A percentile compares a stretch with the other conserved stretches of the same genome.
Conservation (phyloP, 1,140 invertebrate genomes). For the Physella acuta region DNA sequence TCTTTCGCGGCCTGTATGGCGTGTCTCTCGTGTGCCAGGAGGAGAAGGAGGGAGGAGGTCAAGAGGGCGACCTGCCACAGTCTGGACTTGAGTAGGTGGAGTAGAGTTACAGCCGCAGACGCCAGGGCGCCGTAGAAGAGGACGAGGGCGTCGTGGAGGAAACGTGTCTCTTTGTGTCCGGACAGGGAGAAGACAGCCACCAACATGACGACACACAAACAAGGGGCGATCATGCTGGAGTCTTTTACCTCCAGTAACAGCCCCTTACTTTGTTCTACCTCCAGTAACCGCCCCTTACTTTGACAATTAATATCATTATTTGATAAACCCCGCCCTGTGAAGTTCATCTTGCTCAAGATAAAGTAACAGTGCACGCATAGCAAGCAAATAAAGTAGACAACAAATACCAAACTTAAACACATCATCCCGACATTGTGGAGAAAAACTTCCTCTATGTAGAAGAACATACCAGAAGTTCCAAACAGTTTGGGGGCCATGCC, state of each 20-base stretch:
- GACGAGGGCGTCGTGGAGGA: background rate
- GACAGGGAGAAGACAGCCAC: background rate
- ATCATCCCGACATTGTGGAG: background rate
- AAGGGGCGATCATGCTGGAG: background rate
- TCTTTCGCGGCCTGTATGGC: background rate
- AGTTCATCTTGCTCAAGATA: background rate
- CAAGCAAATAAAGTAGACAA: background rate
- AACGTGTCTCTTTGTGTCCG: background rate
- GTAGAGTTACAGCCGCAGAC: background rate
- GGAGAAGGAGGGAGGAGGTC: background rate
- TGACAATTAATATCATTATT: too few relatives aligned
- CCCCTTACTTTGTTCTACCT: background rate
- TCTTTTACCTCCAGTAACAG: background rate
- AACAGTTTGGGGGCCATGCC: background rate
- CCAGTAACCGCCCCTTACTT: background rate
- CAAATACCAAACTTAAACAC: background rate
- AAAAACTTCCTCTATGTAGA: background rate
- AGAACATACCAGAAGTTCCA: background rate
- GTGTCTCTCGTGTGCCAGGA: background rate
- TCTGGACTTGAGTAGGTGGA: background rate
- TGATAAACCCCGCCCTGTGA: too few relatives aligned
- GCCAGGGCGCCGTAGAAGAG: background rate
- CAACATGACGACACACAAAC: background rate
- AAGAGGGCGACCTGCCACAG: background rate
- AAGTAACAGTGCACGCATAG: background rate